Evolutionary conservation across 2,797 vertebrate species (phyloP).

Genomic region (Labeo calbasu): DNA sequence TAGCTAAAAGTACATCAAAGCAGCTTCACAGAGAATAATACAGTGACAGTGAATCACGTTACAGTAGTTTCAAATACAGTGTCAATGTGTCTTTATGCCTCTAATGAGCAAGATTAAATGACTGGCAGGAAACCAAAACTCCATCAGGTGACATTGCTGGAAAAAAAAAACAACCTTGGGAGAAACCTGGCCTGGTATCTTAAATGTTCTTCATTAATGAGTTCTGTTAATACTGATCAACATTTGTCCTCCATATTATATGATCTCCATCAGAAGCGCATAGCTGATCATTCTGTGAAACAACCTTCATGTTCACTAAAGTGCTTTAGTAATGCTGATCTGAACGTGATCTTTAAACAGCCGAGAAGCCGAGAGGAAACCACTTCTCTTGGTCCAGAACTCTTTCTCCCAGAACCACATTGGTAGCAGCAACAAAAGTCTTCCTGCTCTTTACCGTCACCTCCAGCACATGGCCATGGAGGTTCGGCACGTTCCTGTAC

Average conservation of each 20-base stretch:
- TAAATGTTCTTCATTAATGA: neutral
- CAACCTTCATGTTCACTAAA: neutral
- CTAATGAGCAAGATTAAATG: neutral
- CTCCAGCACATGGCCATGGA: slow-evolving; percentile 78
- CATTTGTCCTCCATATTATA: neutral
- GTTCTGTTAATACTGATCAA: neutral
- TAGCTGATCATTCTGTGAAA: neutral
- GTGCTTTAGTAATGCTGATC: neutral
- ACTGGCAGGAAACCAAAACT: neutral
- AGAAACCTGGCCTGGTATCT: neutral
- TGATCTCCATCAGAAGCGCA: neutral
- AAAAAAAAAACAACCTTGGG: neutral
- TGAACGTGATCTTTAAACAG: slow-evolving; percentile 58
- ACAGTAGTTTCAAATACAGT: neutral
- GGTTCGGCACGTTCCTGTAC: slow-evolving; percentile 71
- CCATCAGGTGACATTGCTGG: neutral
- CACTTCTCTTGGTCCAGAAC: slow-evolving; percentile 78
- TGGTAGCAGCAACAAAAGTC: slow-evolving; percentile 78
- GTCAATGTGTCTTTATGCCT: neutral
- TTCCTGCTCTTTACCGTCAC: slow-evolving; percentile 85
- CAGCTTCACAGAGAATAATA: neutral
- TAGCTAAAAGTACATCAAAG: neutral
- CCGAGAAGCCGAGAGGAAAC: slow-evolving; percentile 79
- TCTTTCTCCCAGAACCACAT: slow-evolving; percentile 74
- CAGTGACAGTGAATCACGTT: neutral